Base-by-base conservation (phyloP, 2,888 invertebrate genomes). In the Eupithecia insigniata region DNA sequence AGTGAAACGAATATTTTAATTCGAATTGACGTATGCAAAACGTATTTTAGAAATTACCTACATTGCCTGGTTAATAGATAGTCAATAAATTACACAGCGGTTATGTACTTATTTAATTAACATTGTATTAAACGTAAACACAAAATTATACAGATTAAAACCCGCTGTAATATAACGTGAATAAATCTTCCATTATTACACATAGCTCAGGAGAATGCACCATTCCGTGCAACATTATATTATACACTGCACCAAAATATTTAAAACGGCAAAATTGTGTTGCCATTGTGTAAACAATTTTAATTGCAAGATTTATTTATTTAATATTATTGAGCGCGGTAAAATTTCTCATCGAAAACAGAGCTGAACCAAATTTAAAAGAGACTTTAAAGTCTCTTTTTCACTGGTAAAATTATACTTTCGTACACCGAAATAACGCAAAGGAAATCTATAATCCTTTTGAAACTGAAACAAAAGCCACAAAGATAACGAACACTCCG, bases 161-260 rank as follows among this genome's bases (percentile, higher is more conserved):
- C 55, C 34, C 18, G 36, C 30, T 55, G 34, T 16, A 36, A 64
- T 65, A 34, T 22, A 26, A 61, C 14, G 1, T 16, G 39, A 67
- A 71, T 71, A 71, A 67, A 71, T 67, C 71, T 71, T 36, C 22
- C 36, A 55, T 67, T 67, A 71, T 55, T 55, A 39, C 67, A 26
- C 30, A 43, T 60, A 43, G 26, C 30, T n/a, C 70, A 66, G 14
- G 18, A 66, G 46, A 43, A 32, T 66, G 61, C 67, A 64, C 22
- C 1, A 64, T 64, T 64, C 22, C 43, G 60, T 30, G 61, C 67
- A 64, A 30, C 36, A 34, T 51, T 39, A 28, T 26, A 26, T 18
- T 58, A 67, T n/a, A n/a, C 39, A 61, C 61, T 30, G 68, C 61
- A 32, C 39, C 32, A 46, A 26, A 68, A 61, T 68, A 61, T 62